Evolutionary conservation across 2,797 vertebrate species (phyloP).

Genomic region (Mus caroli): DNA sequence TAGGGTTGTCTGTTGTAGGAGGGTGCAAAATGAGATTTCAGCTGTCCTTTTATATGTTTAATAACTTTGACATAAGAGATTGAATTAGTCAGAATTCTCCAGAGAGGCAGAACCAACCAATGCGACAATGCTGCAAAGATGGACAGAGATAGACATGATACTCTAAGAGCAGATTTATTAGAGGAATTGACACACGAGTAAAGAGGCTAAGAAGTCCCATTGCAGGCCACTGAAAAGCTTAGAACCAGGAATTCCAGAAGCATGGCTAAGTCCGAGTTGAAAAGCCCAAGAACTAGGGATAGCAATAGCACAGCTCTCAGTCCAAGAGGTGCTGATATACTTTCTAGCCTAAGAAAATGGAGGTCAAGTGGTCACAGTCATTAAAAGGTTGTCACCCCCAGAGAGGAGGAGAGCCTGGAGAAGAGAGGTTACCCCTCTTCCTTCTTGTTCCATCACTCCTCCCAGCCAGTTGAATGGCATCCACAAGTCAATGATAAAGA

Average conservation of each 20-base stretch:
- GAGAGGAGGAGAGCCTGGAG: background rate
- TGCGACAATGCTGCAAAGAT: background rate
- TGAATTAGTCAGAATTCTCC: background rate
- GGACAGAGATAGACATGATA: background rate
- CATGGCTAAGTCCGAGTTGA: background rate
- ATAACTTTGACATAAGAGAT: background rate
- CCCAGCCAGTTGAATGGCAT: background rate
- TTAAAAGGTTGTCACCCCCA: background rate
- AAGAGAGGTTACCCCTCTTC: too few species aligned
- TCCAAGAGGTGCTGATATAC: background rate
- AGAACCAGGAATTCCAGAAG: background rate
- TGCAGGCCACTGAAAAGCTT: background rate
- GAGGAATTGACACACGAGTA: background rate
- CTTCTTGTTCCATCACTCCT: background rate
- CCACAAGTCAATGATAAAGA: background rate
- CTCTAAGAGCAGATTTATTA: background rate
- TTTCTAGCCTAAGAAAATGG: background rate
- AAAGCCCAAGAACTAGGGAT: background rate
- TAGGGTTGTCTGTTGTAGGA: background rate
- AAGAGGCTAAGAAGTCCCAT: background rate
- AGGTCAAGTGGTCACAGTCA: too few species aligned
- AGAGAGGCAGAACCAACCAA: background rate
- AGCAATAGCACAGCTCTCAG: background rate
- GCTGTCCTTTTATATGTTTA: background rate
- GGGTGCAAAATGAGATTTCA: background rate